Conservation (phyloP, 2,113 vertebrate genomes). For the Ivindomyrus marchei region DNA sequence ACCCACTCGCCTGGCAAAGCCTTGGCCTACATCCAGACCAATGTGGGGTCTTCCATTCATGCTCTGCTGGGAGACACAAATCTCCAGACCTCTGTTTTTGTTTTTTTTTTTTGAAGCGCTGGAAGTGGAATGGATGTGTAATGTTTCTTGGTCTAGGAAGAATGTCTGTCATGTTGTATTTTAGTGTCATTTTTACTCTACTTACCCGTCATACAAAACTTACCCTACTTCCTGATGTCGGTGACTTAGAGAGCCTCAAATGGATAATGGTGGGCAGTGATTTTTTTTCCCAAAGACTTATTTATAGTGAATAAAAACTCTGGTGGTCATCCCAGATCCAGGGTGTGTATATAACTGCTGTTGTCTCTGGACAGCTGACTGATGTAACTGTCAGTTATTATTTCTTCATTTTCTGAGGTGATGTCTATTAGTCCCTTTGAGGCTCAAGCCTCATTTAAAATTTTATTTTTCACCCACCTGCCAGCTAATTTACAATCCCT, state of each 20-base stretch:
- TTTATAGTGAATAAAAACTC: not conserved
- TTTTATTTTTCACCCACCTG: not conserved
- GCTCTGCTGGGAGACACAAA: not conserved
- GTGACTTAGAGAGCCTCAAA: not conserved
- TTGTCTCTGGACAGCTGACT: not conserved
- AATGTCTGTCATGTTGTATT: not conserved
- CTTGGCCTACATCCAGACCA: not conserved
- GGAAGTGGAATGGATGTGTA: not conserved
- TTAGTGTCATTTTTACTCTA: not conserved
- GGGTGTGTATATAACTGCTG: not conserved
- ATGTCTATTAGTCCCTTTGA: not conserved
- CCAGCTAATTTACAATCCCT: not conserved
- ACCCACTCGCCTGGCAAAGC: not conserved
- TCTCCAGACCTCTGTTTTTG: not conserved
- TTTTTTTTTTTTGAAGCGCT: not conserved
- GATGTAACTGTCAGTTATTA: not conserved
- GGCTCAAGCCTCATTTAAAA: not conserved
- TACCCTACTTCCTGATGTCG: slow-evolving; percentile 11
- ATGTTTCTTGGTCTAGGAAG: not conserved
- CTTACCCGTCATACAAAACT: not conserved
- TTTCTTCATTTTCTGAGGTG: not conserved
- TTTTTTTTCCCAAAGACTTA: not conserved
- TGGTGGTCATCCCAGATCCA: not conserved
- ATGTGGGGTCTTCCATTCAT: not conserved
- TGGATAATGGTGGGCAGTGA: not conserved